Conservation (phyloP, 1,140 invertebrate genomes). For the Parasteatoda tepidariorum region DNA sequence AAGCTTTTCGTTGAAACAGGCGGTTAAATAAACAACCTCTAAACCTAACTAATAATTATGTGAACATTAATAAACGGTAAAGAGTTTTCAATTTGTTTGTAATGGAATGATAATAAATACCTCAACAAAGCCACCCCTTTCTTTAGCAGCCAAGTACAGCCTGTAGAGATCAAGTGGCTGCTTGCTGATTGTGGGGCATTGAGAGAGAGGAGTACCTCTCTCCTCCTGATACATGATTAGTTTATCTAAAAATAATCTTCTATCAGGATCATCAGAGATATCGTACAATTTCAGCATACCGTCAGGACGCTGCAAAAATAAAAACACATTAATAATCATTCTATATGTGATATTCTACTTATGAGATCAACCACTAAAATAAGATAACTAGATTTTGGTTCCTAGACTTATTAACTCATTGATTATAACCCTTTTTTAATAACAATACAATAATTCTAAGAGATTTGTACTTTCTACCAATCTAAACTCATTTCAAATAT, state of each 20-base stretch:
- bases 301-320: slow-evolving; percentile 70
- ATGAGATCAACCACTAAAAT: not conserved
- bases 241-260: slow-evolving; percentile 90
- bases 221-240: slow-evolving; percentile 94
- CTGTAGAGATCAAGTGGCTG: slow-evolving; percentile 97
- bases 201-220: slow-evolving; percentile 88
- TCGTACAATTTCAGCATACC: slow-evolving; percentile 86
- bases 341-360: slow-evolving; percentile 8
- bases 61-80: no score
- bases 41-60: no score
- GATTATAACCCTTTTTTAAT: no score
- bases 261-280: slow-evolving; percentile 94
- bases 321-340: not conserved
- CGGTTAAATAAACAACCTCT: no score
- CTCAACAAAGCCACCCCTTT: slow-evolving; percentile 96
- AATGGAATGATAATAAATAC: no score
- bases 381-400: no score
- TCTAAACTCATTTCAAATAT: no score
- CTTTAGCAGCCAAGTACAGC: slow-evolving; percentile 93
- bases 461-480: no score
- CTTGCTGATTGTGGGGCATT: slow-evolving; percentile 97
- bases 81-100: no score
- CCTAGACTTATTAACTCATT: no score
- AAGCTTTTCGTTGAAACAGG: no score
- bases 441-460: no score